Conservation (phyloP, 2,797 vertebrate species). For the Macroramphosus scolopax region DNA sequence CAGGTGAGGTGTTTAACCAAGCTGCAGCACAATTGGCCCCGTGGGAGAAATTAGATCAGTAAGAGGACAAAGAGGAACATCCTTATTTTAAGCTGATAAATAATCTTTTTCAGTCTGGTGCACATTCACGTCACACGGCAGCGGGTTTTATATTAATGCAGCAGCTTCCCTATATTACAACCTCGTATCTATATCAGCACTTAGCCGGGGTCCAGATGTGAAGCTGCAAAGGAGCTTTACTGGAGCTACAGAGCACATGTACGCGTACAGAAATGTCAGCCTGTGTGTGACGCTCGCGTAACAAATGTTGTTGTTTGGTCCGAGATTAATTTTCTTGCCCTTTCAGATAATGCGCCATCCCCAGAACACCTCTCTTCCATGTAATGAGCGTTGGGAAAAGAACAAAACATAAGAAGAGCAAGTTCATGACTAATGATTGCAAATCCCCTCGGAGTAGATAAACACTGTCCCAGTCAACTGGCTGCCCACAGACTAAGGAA, state of each 20-base stretch:
- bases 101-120: constrained; percentile 9
- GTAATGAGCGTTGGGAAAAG: constrained; percentile 56
- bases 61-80: constrained; percentile 42
- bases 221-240: too few relatives aligned
- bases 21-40: constrained; percentile 29
- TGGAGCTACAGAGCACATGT: too few relatives aligned
- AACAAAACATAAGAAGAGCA: constrained; percentile 51
- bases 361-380: constrained; percentile 34
- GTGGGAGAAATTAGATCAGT: constrained; percentile 27
- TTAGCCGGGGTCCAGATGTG: too few relatives aligned
- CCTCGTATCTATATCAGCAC: too few relatives aligned
- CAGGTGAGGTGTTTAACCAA: constrained; percentile 1
- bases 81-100: not conserved
- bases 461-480: constrained; percentile 45
- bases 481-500: constrained; percentile 47
- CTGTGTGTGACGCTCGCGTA: constrained; percentile 16
- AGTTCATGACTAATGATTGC: constrained; percentile 71
- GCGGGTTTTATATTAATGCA: too few relatives aligned
- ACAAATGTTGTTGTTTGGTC: constrained; percentile 17
- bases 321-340: constrained; percentile 24
- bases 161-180: not conserved
- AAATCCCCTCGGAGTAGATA: constrained; percentile 58
- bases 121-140: too few relatives aligned
- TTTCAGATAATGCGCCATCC: constrained; percentile 20
- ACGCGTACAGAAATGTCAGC: constrained; percentile 5